Base-by-base conservation (phyloP, 2,888 invertebrate species). In the Apamea epomidion region DNA sequence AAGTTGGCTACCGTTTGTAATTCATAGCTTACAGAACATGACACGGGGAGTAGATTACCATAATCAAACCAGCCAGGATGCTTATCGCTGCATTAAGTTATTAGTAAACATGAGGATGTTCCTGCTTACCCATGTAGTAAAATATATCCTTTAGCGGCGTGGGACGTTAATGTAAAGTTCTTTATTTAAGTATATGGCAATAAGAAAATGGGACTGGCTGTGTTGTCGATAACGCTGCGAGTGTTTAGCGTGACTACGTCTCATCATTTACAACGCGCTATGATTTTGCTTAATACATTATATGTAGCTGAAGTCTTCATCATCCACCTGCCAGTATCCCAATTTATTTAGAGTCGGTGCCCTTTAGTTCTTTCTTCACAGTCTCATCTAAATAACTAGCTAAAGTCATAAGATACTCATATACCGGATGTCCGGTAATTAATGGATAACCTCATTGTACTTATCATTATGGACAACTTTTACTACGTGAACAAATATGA, bases 1-100 rank as follows among this genome's bases (percentile, higher is more conserved):
- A 80, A 64, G 16, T 65, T 60, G 12, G 85, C 85, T 85, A 87
- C 88, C 67, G 88, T 88, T 78, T 74, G 74, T 85, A 85, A 87
- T 85, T 73, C 81, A 85, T 88, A 37, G 69, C 68, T 25, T 84
- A 68, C 29, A 74, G 88, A 68, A 76, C 81, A 77, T 74, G 85
- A 74, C 75, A 78, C 14, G 77, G 62, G 32, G 73, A 62, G 62
- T 25, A 58, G 67, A 88, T 86, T 85, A 88, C 67, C 78, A 85
- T 86, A 88, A 81, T 88, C 75, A 74, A 78, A 76, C 86, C 48
- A 51, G 85, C 80, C 12, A 32, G 42, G 80, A 64, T 67, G 62
- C 48, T 74, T 87, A 77, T 72, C 74, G n/a, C 16, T 62, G 72
- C 42, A 68, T 83, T 85, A 83, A 60, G 45, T 75, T 84, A 84